A percentile compares a stretch with the other conserved stretches of the same genome.
Conservation (phyloP, 2,113 vertebrate species). For the Perca fluviatilis region DNA sequence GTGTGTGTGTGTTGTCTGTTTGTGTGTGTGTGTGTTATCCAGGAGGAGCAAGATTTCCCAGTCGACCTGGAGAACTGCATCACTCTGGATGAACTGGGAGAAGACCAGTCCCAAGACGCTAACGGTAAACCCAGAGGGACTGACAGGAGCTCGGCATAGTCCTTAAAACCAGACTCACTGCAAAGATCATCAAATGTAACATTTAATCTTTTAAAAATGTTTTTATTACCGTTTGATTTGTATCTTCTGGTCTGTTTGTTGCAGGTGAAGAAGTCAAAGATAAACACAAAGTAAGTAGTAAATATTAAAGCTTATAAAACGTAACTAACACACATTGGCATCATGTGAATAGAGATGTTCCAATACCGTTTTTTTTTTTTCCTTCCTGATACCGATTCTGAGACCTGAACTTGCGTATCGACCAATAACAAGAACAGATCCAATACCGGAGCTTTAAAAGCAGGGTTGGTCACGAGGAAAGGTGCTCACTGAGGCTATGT, state of each 20-base stretch:
- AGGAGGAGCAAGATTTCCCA: slow-evolving; percentile 67
- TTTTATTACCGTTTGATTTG: not conserved
- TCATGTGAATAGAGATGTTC: too few relatives aligned
- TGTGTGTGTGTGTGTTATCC: not conserved
- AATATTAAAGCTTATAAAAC: accelerated
- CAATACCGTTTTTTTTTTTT: too few relatives aligned
- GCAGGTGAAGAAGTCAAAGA: slow-evolving; percentile 6
- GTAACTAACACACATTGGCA: too few relatives aligned
- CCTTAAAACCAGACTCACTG: too few relatives aligned
- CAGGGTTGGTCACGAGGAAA: too few relatives aligned
- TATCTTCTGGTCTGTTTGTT: slow-evolving; percentile 16
- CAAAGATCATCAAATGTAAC: not conserved
- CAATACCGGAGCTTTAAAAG: too few relatives aligned
- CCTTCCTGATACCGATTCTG: too few relatives aligned
- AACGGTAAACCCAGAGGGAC: slow-evolving; percentile 38
- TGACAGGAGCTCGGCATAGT: not conserved
- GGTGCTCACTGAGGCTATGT: too few relatives aligned
- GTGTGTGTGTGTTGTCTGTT: too few relatives aligned
- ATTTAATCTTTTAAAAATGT: not conserved
- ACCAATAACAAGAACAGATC: too few relatives aligned
- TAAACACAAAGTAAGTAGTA: not conserved
- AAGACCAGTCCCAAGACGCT: slow-evolving; percentile 32
- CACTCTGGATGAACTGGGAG: slow-evolving; percentile 76
- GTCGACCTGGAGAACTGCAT: slow-evolving; percentile 72
- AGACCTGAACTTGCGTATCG: too few relatives aligned